phyloP scores from a whole-genome alignment of 2,797 vertebrate genomes.

The Sebastes minor region DNA sequence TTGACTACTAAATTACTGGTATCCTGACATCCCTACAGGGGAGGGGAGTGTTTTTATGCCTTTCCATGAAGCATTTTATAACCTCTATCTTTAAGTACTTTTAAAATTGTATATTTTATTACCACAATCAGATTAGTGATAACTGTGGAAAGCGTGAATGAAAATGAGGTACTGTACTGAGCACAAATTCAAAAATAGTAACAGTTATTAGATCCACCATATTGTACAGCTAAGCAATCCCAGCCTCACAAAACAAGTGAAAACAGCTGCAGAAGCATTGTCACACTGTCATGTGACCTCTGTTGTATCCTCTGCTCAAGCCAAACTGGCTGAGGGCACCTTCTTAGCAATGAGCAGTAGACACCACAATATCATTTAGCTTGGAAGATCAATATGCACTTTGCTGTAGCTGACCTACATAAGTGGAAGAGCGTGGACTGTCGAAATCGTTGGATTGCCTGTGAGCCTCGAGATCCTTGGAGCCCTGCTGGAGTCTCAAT shows the following conservation, averaged over 20 bases:
- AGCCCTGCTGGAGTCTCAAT: conserved; percentile 38
- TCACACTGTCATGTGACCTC: conserved; percentile 65
- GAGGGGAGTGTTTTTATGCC: neutral
- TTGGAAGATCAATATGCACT: conserved; percentile 78
- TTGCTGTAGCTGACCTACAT: conserved; percentile 76
- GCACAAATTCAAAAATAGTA: neutral
- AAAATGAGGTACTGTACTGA: conserved; percentile 9
- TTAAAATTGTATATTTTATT: neutral
- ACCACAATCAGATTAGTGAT: neutral
- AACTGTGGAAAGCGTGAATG: neutral
- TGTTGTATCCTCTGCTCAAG: conserved; percentile 59
- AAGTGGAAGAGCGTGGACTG: conserved; percentile 53
- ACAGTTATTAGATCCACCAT: conserved; percentile 13
- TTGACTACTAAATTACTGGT: neutral
- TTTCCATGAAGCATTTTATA: neutral
- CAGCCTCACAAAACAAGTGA: conserved; percentile 8
- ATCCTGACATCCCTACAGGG: neutral
- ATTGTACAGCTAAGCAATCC: conserved; percentile 29
- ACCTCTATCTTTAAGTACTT: neutral
- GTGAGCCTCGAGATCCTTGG: conserved; percentile 54
- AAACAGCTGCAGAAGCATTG: conserved; percentile 59
- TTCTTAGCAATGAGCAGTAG: conserved; percentile 67
- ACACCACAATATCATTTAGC: conserved; percentile 79
- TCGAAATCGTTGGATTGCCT: conserved; percentile 54
- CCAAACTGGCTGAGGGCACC: conserved; percentile 70